A percentile compares a stretch with the other conserved stretches of the same genome.
These are phyloP conservation scores for Ormyrus nitidulus DNA, from an alignment of 2,888 invertebrate genomes.

Conservation along the genomic window DNA sequence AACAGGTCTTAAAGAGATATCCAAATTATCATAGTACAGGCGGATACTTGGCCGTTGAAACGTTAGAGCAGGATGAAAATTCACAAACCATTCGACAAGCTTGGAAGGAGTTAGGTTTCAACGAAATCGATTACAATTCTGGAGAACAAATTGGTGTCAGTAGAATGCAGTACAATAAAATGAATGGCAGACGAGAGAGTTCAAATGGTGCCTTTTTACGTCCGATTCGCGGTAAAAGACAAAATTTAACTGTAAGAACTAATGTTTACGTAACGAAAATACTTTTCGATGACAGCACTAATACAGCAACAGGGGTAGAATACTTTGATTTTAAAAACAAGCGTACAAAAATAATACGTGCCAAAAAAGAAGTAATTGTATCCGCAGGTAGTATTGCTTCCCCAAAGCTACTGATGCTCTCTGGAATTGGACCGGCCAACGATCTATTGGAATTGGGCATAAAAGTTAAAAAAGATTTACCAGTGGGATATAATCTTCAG, in stretches of 20 bases:
- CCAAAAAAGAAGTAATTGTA: slow-evolving; percentile 88
- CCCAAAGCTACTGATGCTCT: slow-evolving; percentile 92
- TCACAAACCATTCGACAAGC: slow-evolving; percentile 78
- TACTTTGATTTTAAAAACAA: slow-evolving; percentile 33
- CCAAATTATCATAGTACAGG: slow-evolving; percentile 78
- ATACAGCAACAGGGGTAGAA: slow-evolving; percentile 72
- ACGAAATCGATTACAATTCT: slow-evolving; percentile 78
- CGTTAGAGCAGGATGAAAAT: slow-evolving; percentile 79
- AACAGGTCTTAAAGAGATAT: slow-evolving; percentile 62
- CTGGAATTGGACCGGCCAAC: slow-evolving; percentile 80
- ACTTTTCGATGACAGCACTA: slow-evolving; percentile 74
- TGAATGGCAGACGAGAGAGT: slow-evolving; percentile 79
- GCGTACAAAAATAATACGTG: slow-evolving; percentile 75
- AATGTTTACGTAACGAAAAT: slow-evolving; percentile 76
- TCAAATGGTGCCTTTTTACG: slow-evolving; percentile 81
- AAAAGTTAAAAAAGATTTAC: slow-evolving; percentile 78
- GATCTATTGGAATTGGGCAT: slow-evolving; percentile 79
- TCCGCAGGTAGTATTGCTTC: slow-evolving; percentile 92
- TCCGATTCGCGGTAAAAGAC: slow-evolving; percentile 78
- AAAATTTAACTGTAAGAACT: slow-evolving; percentile 70
- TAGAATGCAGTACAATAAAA: slow-evolving; percentile 73
- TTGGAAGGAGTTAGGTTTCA: slow-evolving; percentile 80
- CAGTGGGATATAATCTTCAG: slow-evolving; percentile 81
- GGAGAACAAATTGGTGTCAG: slow-evolving; percentile 78
- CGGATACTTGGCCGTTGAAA: slow-evolving; percentile 80